These are phyloP conservation scores for Spilogale gracilis DNA, from an alignment of 2,113 vertebrate species.

Conservation along the genomic window DNA sequence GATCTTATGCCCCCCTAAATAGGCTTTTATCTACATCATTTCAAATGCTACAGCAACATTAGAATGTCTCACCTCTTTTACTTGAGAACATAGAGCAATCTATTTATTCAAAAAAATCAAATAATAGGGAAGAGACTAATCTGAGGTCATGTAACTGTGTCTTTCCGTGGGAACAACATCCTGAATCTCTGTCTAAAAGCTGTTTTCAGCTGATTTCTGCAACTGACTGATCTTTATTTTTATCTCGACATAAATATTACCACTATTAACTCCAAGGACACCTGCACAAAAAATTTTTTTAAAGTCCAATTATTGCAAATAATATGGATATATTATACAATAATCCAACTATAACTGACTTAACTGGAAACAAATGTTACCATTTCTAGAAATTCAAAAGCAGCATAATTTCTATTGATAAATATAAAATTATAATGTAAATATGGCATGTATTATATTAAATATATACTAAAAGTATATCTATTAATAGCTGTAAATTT, in stretches of 20 bases:
- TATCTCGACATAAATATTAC: conserved; percentile 51
- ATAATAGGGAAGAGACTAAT: conserved; percentile 76
- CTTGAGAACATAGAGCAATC: conserved; percentile 59
- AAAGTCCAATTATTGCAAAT: neutral
- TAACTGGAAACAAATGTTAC: neutral
- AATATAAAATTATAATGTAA: neutral
- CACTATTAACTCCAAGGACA: neutral
- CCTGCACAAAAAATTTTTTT: neutral
- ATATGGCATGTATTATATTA: neutral
- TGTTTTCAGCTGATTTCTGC: conserved; percentile 73
- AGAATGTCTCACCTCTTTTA: conserved; percentile 67
- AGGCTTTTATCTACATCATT: conserved; percentile 80
- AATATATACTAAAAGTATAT: neutral
- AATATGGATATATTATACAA: neutral
- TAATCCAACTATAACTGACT: neutral
- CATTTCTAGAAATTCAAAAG: neutral
- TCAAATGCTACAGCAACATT: conserved; percentile 65
- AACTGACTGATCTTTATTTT: neutral
- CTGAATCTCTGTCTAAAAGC: conserved; percentile 57
- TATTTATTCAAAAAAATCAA: conserved; percentile 77
- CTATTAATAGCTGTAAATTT: neutral
- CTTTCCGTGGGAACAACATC: conserved; percentile 64
- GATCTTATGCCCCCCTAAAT: conserved; percentile 77
- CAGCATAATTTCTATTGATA: neutral
- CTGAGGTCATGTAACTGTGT: conserved; percentile 57